Evolutionary conservation across 2,888 invertebrate genomes (phyloP).

Genomic region (Antheraea yamamai): DNA sequence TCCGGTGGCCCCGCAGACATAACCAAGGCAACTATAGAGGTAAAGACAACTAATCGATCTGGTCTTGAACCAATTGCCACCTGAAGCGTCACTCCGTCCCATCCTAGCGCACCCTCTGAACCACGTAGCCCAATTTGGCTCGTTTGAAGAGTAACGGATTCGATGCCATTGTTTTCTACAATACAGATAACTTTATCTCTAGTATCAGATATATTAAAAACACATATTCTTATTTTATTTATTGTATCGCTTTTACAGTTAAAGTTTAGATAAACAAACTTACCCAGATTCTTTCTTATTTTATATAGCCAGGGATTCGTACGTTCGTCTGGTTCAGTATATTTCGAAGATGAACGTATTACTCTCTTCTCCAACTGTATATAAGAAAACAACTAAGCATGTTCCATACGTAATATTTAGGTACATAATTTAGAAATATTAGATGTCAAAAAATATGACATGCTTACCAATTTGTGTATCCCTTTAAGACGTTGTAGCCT

Average conservation of each 20-base stretch:
- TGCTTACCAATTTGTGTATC: slow-evolving; percentile 38
- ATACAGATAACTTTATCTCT: background rate
- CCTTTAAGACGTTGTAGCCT: slow-evolving; percentile 45
- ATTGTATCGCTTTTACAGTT: background rate
- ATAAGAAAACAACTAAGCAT: background rate
- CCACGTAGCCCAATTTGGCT: slow-evolving; percentile 55
- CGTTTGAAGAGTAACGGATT: slow-evolving; percentile 52
- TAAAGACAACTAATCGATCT: slow-evolving; percentile 45
- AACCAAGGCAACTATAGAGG: slow-evolving; percentile 47
- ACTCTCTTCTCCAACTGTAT: slow-evolving; percentile 15
- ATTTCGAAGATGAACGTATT: background rate
- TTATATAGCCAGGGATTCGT: slow-evolving; percentile 32
- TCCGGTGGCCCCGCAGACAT: slow-evolving; percentile 45
- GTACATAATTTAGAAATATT: background rate
- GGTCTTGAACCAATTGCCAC: slow-evolving; percentile 47
- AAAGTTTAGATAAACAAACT: slow-evolving; percentile 23
- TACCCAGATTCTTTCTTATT: slow-evolving; percentile 44
- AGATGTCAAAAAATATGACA: background rate
- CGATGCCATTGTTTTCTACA: slow-evolving; percentile 48
- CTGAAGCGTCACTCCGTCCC: slow-evolving; percentile 48
- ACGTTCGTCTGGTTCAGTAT: background rate
- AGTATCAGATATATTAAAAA: background rate
- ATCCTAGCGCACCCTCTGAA: slow-evolving; percentile 48
- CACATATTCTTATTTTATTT: background rate
- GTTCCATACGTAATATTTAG: background rate